Evolutionary conservation across 2,888 invertebrate genomes (phyloP), one percentile per base, ranked within the genome.

Genomic region (Erpobdella octoculata): DNA sequence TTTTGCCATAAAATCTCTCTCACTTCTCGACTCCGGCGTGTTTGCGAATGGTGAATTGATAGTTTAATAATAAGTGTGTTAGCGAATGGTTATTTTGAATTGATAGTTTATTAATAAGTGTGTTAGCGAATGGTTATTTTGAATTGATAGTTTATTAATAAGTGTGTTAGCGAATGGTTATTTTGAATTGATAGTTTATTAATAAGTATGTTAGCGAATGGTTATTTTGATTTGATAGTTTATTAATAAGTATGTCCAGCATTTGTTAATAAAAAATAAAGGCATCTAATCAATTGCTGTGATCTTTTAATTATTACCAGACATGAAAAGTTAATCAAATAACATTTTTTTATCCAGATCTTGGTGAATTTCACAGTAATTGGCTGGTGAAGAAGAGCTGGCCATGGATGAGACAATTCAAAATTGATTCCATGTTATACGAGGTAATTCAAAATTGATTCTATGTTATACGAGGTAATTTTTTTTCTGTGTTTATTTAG

Each of bases 391-490:
- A 53, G 53, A 53, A 12, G 53, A 53, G 28, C 8, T 53, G 53
- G 53, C 53, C 53, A 6, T 53, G 53, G 53, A 25, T 53, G 53
- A 53, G 28, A 21, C 53, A 53, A 53, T 53, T 53, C n/a, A 53
- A 53, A 21, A 53, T 53, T 53, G 53, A 53, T 53, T 28, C 28
- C 53, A 53, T 53, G 53, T 5, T 53, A 12, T 53, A 53, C 28
- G 53, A 53, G 53, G 53, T n/a, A 53, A n/a, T 21, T 53, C n/a
- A 8, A 5, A 53, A 53, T 8, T 53, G 48, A 48, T 48, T 18
- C 25, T 48, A 21, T 48, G 2, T 9, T 25, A 48, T 21, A 48
- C n/a, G n/a, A n/a, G n/a, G n/a, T n/a, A n/a, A n/a, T n/a, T n/a
- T n/a, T n/a, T n/a, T n/a, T n/a, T n/a, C n/a, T n/a, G n/a, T n/a